These are phyloP conservation scores for Streptopelia turtur DNA, from an alignment of 2,797 vertebrate species.

Conservation along the genomic window DNA sequence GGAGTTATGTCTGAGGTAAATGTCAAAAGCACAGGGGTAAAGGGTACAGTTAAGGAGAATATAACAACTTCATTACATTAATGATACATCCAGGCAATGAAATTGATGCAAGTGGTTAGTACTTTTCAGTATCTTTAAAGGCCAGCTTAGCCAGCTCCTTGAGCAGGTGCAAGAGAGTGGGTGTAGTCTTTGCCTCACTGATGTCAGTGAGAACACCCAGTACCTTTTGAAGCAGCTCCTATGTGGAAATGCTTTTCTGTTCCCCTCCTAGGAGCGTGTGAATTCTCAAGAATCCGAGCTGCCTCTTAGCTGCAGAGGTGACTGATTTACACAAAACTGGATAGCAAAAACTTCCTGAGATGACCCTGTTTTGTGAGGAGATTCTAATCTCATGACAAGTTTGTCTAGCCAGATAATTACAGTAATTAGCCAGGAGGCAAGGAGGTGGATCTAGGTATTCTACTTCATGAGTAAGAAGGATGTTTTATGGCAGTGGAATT, in stretches of 20 bases:
- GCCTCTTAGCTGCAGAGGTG: slow-evolving; percentile 37
- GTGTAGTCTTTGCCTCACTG: neutral
- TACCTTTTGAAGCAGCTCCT: neutral
- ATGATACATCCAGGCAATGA: neutral
- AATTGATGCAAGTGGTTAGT: neutral
- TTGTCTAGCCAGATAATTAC: slow-evolving; percentile 70
- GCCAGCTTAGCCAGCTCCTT: neutral
- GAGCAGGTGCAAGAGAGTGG: slow-evolving; percentile 28
- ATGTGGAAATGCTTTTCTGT: slow-evolving; percentile 22
- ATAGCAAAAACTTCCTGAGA: slow-evolving; percentile 47
- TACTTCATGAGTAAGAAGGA: slow-evolving; percentile 43
- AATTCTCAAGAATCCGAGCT: neutral
- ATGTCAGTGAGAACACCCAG: neutral
- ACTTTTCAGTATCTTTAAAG: neutral
- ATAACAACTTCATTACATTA: neutral
- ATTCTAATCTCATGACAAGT: slow-evolving; percentile 48
- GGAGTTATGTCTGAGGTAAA: neutral
- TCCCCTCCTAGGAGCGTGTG: slow-evolving; percentile 14
- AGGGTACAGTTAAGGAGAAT: neutral
- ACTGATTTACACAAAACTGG: slow-evolving; percentile 55
- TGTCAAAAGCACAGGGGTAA: neutral
- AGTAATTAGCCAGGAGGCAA: slow-evolving; percentile 60
- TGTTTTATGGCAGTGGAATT: slow-evolving; percentile 56
- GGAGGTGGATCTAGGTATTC: slow-evolving; percentile 59
- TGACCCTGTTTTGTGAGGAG: slow-evolving; percentile 55